Conservation (phyloP, 2,797 vertebrate genomes). For the Pitangus sulphuratus region DNA sequence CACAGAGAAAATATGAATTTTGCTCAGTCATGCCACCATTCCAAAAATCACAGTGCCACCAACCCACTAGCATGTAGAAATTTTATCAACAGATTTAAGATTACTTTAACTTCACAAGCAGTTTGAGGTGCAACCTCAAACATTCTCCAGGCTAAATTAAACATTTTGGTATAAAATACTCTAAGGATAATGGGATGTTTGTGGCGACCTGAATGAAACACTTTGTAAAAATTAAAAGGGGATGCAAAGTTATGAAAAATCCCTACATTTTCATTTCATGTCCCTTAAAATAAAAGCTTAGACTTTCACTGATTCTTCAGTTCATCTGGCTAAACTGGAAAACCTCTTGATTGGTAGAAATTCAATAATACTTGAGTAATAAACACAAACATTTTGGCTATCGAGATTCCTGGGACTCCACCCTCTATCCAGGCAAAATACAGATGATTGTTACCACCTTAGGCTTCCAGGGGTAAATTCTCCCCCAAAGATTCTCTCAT, state of each 20-base stretch:
- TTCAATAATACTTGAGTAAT: background rate
- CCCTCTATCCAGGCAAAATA: background rate
- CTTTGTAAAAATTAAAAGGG: background rate
- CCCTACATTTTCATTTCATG: background rate
- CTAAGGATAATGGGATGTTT: background rate
- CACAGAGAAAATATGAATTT: background rate
- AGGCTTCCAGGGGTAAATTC: background rate
- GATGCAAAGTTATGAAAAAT: background rate
- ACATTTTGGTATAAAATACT: background rate
- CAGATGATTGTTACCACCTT: background rate
- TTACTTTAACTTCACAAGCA: background rate
- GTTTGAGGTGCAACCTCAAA: background rate
- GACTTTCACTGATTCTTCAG: background rate
- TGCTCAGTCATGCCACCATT: background rate
- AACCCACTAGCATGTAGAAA: background rate
- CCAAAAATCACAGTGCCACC: background rate
- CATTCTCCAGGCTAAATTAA: background rate
- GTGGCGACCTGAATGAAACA: background rate
- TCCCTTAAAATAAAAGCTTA: background rate
- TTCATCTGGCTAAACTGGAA: background rate
- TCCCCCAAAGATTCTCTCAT: background rate
- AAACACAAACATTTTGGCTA: background rate
- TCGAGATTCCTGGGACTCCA: background rate
- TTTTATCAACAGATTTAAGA: background rate
- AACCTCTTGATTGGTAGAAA: background rate